A percentile compares a stretch with the other conserved stretches of the same genome.
Conservation (phyloP, 1,140 invertebrate genomes). For the Bactericera cockerelli region DNA sequence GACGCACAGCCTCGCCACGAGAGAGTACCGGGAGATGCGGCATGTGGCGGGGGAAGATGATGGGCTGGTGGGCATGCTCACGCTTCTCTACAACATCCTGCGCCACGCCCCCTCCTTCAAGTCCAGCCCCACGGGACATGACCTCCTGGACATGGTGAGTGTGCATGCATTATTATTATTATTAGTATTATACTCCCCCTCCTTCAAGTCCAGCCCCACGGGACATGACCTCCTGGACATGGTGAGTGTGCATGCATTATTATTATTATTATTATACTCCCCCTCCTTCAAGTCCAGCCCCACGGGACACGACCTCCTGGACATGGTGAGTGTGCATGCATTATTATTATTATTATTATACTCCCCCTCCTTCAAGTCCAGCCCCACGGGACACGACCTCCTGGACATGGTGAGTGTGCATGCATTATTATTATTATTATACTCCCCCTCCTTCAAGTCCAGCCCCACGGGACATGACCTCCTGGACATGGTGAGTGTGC, state of each 20-base stretch:
- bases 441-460: constrained; percentile 5
- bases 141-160: constrained; percentile 44
- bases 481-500: constrained; percentile 31
- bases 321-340: constrained; percentile 32
- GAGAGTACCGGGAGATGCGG: constrained; percentile 67
- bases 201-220: constrained; percentile 63
- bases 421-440: too few relatives aligned
- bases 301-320: constrained; percentile 53
- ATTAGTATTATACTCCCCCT: too few relatives aligned
- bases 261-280: too few relatives aligned
- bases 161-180: too few relatives aligned
- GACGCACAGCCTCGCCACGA: constrained; percentile 49
- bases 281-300: constrained; percentile 25
- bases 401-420: constrained; percentile 41
- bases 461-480: constrained; percentile 52
- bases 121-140: constrained; percentile 56
- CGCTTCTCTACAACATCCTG: constrained; percentile 66
- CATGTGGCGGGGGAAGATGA: constrained; percentile 73
- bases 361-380: neutral
- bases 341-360: neutral
- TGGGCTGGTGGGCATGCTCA: constrained; percentile 74
- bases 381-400: constrained; percentile 52
- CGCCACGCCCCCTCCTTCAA: constrained; percentile 81
- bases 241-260: too few relatives aligned
- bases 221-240: constrained; percentile 56